These are phyloP conservation scores for Bombus waltoni DNA, from an alignment of 1,140 invertebrate genomes.

Conservation along the genomic window DNA sequence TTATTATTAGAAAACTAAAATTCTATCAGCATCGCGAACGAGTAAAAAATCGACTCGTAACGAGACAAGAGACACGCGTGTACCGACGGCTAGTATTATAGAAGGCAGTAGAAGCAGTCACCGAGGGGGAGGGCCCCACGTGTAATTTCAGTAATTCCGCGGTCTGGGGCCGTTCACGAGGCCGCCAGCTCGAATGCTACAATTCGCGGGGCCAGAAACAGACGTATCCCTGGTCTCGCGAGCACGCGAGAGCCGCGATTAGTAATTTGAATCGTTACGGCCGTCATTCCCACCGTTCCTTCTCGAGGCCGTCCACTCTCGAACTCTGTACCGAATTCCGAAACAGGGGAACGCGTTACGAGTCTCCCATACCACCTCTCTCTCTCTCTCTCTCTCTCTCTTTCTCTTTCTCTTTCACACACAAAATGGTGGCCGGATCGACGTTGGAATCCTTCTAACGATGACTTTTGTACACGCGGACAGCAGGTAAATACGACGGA, in stretches of 20 bases:
- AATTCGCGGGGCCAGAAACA: not conserved
- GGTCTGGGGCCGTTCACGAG: not conserved
- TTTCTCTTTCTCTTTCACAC: not conserved
- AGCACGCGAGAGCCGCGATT: conserved; percentile 60
- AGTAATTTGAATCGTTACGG: conserved; percentile 63
- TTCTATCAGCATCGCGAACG: not conserved
- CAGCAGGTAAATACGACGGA: conserved; percentile 53
- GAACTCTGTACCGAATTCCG: conserved; percentile 20
- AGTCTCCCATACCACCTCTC: not conserved
- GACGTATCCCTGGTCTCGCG: conserved; percentile 4
- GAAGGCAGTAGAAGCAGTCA: not conserved
- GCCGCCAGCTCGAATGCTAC: not conserved
- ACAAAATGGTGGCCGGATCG: not conserved
- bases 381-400: not conserved
- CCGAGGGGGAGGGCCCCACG: not conserved
- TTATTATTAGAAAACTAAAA: not conserved
- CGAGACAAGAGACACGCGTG: not conserved
- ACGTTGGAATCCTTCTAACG: conserved; percentile 47
- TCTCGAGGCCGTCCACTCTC: conserved; percentile 27
- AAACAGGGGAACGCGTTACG: conserved; percentile 21
- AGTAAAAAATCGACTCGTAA: conserved; percentile 3
- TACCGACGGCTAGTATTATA: not conserved
- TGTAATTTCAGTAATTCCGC: conserved; percentile 28
- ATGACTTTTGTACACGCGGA: conserved; percentile 59
- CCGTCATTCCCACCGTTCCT: conserved; percentile 60